These are phyloP conservation scores for Drosophila seclusa DNA, from an alignment of 2,888 invertebrate genomes.

Conservation along the genomic window DNA sequence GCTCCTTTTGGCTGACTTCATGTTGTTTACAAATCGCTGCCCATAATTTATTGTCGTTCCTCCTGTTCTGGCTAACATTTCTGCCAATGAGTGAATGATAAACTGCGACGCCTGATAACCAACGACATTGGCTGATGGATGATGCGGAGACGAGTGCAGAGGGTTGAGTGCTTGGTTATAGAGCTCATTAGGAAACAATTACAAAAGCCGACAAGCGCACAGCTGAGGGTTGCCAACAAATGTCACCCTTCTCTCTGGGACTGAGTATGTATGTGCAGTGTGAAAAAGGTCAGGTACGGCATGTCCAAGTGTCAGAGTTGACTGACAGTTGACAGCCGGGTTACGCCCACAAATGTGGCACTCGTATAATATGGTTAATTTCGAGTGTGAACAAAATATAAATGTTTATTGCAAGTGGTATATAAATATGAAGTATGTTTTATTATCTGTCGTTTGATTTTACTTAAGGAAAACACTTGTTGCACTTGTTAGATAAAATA, in stretches of 20 bases:
- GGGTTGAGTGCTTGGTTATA: conserved; percentile 16
- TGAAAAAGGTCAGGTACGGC: conserved; percentile 73
- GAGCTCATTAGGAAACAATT: conserved; percentile 76
- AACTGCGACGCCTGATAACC: conserved; percentile 65
- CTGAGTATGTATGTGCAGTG: conserved; percentile 10
- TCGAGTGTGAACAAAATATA: conserved; percentile 24
- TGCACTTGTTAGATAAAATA: not conserved
- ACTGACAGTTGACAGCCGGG: conserved; percentile 65
- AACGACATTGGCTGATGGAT: conserved; percentile 43
- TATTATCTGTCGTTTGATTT: conserved; percentile 3
- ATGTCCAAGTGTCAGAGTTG: conserved; percentile 68
- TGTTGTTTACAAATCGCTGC: conserved; percentile 76
- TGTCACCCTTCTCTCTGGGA: conserved; percentile 51
- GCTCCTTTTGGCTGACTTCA: conserved; percentile 42
- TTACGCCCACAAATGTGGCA: conserved; percentile 74
- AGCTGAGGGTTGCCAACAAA: conserved; percentile 60
- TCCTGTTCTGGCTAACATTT: conserved; percentile 53
- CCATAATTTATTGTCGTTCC: conserved; percentile 69
- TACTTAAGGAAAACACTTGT: conserved; percentile 12
- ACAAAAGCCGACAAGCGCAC: conserved; percentile 50
- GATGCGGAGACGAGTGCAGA: conserved; percentile 4
- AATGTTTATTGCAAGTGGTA: not conserved
- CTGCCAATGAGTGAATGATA: conserved; percentile 77
- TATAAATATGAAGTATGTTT: not conserved
- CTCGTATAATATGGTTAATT: conserved; percentile 69